phyloP scores from a whole-genome alignment of 2,888 invertebrate species.

The Pollenia griseotomentosa region DNA sequence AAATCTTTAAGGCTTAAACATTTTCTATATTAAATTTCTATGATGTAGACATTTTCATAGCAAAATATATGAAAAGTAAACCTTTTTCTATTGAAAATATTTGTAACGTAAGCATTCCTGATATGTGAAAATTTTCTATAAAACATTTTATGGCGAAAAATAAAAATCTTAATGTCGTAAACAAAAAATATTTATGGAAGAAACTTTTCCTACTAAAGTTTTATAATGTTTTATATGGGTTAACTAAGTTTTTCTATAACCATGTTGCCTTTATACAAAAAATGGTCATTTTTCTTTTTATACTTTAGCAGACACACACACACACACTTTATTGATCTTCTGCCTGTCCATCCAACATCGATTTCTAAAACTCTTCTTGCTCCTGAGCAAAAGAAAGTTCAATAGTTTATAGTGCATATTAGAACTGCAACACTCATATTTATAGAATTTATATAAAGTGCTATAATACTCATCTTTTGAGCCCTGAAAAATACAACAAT shows the following conservation, averaged over 20 bases:
- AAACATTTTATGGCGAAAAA: too few species aligned
- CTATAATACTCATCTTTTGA: neutral
- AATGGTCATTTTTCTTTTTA: neutral
- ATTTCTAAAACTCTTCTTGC: neutral
- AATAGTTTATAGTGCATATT: constrained; percentile 72
- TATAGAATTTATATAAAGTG: constrained; percentile 27
- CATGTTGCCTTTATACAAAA: constrained; percentile 38
- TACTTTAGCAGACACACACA: constrained; percentile 11
- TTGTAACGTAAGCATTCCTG: too few species aligned
- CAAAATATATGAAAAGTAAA: too few species aligned
- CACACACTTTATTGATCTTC: constrained; percentile 51
- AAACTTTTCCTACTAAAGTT: neutral
- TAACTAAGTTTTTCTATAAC: constrained; percentile 24
- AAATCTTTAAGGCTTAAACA: too few species aligned
- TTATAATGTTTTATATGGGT: constrained; percentile 12
- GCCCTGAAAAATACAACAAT: constrained; percentile 27
- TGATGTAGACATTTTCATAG: too few species aligned
- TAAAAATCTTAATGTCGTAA: too few species aligned
- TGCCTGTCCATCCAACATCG: constrained; percentile 42
- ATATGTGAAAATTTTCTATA: too few species aligned
- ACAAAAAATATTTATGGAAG: too few species aligned
- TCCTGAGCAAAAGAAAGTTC: constrained; percentile 65
- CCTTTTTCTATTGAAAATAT: too few species aligned
- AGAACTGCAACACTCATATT: constrained; percentile 48
- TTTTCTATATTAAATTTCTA: too few species aligned